A percentile compares a stretch with the other conserved stretches of the same genome.
These are phyloP conservation scores for Cyanoramphus novaezelandiae DNA, from an alignment of 2,113 vertebrate genomes.

Conservation along the genomic window DNA sequence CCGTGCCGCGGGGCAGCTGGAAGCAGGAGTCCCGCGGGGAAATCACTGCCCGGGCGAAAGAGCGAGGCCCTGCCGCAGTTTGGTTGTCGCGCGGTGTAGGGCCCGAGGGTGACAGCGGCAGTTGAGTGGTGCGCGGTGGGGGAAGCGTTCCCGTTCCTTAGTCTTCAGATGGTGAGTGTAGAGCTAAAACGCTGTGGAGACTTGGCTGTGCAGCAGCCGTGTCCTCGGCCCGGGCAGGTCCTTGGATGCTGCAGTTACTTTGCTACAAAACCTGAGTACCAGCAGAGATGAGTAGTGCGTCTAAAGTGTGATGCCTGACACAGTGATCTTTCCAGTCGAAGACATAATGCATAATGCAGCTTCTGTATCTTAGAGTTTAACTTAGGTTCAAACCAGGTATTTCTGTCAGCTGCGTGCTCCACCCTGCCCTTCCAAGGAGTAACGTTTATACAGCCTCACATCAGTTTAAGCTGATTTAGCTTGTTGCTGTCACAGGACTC, in stretches of 20 bases:
- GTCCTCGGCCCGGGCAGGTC: background rate
- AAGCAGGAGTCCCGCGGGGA: fast-evolving
- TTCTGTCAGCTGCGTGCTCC: fast-evolving
- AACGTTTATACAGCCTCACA: fast-evolving
- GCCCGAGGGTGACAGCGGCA: background rate
- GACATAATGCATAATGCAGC: fast-evolving
- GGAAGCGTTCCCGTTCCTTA: fast-evolving
- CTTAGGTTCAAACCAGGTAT: fast-evolving
- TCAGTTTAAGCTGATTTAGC: background rate
- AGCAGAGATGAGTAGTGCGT: background rate
- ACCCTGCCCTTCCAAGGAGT: background rate
- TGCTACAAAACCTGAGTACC: fast-evolving
- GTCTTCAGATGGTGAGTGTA: fast-evolving
- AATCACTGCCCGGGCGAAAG: fast-evolving
- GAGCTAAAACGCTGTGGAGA: fast-evolving
- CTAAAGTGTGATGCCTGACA: background rate
- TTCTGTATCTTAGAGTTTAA: fast-evolving
- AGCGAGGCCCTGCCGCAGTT: fast-evolving
- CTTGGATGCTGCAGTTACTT: fast-evolving
- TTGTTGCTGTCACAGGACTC: background rate
- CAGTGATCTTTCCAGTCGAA: fast-evolving
- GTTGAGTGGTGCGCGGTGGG: fast-evolving
- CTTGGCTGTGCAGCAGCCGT: fast-evolving
- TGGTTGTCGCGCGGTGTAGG: fast-evolving
- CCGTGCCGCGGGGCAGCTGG: too few relatives aligned